Base-by-base conservation (phyloP, 2,797 vertebrate species). In the Takifugu rubripes region DNA sequence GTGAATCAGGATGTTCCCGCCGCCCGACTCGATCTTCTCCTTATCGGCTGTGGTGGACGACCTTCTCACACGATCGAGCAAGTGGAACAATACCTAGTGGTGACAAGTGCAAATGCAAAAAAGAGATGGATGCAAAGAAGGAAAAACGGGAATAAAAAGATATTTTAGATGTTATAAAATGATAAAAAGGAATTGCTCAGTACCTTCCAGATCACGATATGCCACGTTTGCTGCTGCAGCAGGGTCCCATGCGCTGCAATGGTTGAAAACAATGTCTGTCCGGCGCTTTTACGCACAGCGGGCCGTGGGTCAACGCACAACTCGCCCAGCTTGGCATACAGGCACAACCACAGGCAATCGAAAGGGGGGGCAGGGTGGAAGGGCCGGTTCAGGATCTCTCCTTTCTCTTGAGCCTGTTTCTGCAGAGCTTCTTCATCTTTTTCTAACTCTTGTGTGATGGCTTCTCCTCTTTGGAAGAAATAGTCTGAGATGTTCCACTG, bases 401-500 rank as follows among this genome's bases (percentile, higher is more conserved):
- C 96, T 60, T 92, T 95, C 82, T 98, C 96, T 81, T 91, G 84
- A 21, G 97, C 96, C 81, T 96, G 96, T 77, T 95, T 95, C 81
- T 93, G 93, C 53, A 94, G 85, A 21, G 87, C 67, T 15, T 91
- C 93, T 79, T 99, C 97, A 85, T 99, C 97, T 66, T 87, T 91
- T 73, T 93, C 94, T 66, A 99, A 72, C 66, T 99, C 97, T 65
- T 94, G 93, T 45, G 94, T 97, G 87, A 99, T 99, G 68, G 88
- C 89, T 76, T 98, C 97, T 3, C 96, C 95, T 83, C 97, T 91
- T 92, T 99, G 97, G 84, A 97, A 99, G 90, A 99, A 99, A 89
- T 98, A 98, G 87, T 99, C 97, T 0, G 97, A 98, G 90, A 99
- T 99, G 88, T 99, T 99, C 97, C 97, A 99, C 97, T 99, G 84